These are phyloP conservation scores for Vireo griseus DNA, from an alignment of 2,797 vertebrate genomes.

Conservation along the genomic window DNA sequence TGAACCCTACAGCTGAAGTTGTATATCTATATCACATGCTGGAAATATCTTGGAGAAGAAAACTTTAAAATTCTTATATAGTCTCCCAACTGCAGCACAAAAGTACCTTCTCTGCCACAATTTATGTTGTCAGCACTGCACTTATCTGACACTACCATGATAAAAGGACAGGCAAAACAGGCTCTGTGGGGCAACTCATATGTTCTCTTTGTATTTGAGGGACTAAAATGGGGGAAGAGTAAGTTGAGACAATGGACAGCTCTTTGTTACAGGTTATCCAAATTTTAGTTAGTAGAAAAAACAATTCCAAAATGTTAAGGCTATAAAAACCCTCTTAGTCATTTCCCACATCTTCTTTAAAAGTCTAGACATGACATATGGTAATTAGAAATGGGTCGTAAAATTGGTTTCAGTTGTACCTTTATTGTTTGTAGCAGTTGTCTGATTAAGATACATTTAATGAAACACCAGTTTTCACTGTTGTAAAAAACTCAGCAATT, in stretches of 20 bases:
- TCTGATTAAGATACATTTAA: background rate
- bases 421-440: background rate
- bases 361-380: background rate
- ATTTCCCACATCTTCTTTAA: background rate
- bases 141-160: fast-evolving
- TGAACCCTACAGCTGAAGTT: background rate
- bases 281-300: background rate
- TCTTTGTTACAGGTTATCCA: background rate
- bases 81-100: background rate
- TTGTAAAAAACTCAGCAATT: background rate
- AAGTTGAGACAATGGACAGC: background rate
- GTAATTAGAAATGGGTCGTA: background rate
- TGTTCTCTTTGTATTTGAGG: background rate
- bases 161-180: background rate
- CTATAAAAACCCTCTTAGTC: background rate
- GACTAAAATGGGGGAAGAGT: background rate
- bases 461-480: background rate
- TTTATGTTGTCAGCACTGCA: background rate
- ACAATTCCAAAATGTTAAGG: background rate
- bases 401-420: background rate
- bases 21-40: background rate
- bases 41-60: background rate
- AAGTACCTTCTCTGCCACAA: background rate
- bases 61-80: background rate
- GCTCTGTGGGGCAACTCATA: background rate